Percentiles rank a stretch among this genome's conserved stretches.
These are phyloP conservation scores for Ibidorhyncha struthersii DNA, from an alignment of 2,113 vertebrate genomes.

Conservation along the genomic window DNA sequence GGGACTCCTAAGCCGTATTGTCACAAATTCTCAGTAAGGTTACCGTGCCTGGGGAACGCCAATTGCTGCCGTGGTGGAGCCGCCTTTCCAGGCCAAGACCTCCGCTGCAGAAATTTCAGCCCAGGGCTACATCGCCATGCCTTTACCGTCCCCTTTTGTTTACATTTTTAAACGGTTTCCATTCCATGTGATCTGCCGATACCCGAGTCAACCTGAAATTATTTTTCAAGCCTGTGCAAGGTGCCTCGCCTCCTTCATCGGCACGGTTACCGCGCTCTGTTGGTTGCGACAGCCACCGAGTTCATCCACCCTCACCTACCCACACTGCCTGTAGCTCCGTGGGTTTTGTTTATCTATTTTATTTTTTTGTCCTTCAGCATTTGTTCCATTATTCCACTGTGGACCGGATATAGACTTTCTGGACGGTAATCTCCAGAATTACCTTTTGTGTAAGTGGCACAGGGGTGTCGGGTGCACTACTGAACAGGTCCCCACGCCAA, in stretches of 20 bases:
- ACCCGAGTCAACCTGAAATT: not conserved
- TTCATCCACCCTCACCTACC: too few species aligned
- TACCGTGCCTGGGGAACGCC: not conserved
- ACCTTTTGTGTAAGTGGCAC: not conserved
- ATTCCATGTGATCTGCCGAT: too few species aligned
- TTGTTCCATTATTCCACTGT: not conserved
- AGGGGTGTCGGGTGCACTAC: too few species aligned
- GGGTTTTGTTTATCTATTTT: fast-evolving
- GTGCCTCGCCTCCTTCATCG: too few species aligned
- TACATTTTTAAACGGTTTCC: not conserved
- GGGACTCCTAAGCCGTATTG: not conserved
- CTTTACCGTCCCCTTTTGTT: not conserved
- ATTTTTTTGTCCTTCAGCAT: not conserved
- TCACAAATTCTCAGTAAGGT: not conserved
- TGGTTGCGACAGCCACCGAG: fast-evolving
- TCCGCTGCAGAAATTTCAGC: not conserved
- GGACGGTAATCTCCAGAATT: not conserved
- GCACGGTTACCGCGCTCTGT: fast-evolving
- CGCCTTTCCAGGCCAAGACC: not conserved
- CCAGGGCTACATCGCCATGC: fast-evolving
- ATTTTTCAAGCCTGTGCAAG: fast-evolving
- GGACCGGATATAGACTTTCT: fast-evolving
- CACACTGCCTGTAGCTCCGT: fast-evolving
- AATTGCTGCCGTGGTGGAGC: fast-evolving
- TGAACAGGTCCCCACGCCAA: fast-evolving